Evolutionary conservation across 2,797 vertebrate species (phyloP).

Genomic region (Vireo griseus): DNA sequence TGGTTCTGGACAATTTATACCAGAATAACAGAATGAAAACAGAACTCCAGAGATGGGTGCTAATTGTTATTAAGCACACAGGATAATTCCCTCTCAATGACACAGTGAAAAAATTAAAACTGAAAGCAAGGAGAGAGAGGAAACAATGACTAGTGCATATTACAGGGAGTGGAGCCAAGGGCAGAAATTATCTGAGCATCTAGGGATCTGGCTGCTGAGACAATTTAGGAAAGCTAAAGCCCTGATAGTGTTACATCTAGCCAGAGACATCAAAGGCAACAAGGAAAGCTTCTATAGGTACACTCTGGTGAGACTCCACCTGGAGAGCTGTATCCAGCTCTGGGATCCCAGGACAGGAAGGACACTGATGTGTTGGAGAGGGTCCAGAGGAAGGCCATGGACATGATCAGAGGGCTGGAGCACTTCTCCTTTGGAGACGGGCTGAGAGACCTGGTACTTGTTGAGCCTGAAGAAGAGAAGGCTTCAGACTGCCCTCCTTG

Average conservation of each 20-base stretch:
- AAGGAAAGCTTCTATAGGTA: neutral
- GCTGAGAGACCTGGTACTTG: neutral
- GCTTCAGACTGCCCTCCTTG: fast-evolving
- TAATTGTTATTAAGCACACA: neutral
- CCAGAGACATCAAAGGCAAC: neutral
- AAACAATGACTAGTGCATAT: neutral
- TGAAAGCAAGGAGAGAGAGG: neutral
- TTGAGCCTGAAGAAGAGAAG: neutral
- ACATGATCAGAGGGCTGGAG: neutral
- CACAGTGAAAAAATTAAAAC: neutral
- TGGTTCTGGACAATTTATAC: neutral
- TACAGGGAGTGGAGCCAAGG: neutral
- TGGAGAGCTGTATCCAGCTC: neutral
- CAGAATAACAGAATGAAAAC: neutral
- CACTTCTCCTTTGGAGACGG: neutral
- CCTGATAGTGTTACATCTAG: neutral
- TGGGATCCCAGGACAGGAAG: neutral
- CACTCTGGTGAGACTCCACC: neutral
- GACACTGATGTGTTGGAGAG: neutral
- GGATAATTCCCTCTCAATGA: neutral
- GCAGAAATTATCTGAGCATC: neutral
- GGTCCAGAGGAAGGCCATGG: neutral
- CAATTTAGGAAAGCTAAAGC: neutral
- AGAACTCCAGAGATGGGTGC: neutral
- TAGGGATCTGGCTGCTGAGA: neutral